Conservation (phyloP, 2,888 invertebrate species). For the Drosophila neotestacea region DNA sequence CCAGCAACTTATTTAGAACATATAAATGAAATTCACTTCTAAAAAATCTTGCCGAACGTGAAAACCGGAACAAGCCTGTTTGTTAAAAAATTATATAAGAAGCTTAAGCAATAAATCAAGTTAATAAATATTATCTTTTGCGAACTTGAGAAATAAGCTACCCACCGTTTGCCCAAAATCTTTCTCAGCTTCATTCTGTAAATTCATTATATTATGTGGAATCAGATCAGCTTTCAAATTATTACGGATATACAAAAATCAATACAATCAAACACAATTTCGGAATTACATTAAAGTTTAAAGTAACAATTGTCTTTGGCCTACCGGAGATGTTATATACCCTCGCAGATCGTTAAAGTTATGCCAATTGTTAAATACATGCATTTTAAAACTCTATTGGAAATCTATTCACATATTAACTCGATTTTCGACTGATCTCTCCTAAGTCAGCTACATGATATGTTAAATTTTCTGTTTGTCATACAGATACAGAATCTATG, state of each 20-base stretch:
- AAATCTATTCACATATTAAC: neutral
- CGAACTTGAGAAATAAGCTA: slow-evolving; percentile 10
- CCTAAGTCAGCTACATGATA: neutral
- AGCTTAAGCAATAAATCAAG: neutral
- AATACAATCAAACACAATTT: slow-evolving; percentile 14
- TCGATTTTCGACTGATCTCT: slow-evolving; percentile 16
- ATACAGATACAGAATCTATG: neutral
- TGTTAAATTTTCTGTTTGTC: neutral
- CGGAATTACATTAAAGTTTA: slow-evolving; percentile 1
- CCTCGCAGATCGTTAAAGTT: neutral
- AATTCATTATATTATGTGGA: slow-evolving; percentile 23
- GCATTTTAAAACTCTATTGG: neutral
- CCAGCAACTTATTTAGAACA: no score
- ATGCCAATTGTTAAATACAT: neutral
- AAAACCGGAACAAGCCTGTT: no score
- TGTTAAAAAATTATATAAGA: slow-evolving; percentile 3
- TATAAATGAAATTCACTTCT: no score
- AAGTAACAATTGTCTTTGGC: neutral
- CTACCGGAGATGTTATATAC: neutral
- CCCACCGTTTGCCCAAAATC: slow-evolving; percentile 43
- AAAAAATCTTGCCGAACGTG: no score
- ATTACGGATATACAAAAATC: neutral
- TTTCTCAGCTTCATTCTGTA: slow-evolving; percentile 24
- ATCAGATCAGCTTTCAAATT: neutral
- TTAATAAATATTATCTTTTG: slow-evolving; percentile 1